Evolutionary conservation across 2,888 invertebrate genomes (phyloP), one percentile per base, ranked within the genome.

Genomic region (Cheilosia soror): DNA sequence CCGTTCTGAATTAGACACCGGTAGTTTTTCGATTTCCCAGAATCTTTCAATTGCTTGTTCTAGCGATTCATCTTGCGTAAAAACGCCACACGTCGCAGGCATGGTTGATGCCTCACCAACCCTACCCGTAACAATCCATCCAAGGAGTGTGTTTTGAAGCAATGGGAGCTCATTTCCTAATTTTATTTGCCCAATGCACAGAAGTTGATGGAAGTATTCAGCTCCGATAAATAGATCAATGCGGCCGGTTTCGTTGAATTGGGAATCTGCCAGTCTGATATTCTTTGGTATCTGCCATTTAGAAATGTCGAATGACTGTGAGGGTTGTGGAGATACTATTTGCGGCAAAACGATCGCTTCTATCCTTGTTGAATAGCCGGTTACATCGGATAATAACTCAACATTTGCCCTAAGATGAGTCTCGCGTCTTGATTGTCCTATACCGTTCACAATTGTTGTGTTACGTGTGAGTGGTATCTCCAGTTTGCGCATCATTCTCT

Each of bases 151-250:
- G 5, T 31, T 31, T 31, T 31, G 31, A 4, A 31, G 5, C 0
- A 31, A 5, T 31, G 31, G 31, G 31, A 31, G 31, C 0, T 31
- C 31, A 15, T 65, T 27, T 40, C 53, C 25, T 53, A 66, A 37
- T 6, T 13, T 66, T 53, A 53, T 53, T 40, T 66, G 51, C 13
- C 66, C 66, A 11, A 66, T 40, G 25, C 53, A 29, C 2, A 66
- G 40, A 25, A 66, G 53, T 13, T 53, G 66, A 13, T 40, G 66
- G 55, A 4, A 33, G 9, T 33, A 33, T 33, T 49, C 49, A 7
- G 63, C 49, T 49, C 49, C 63, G 11, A 44, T 63, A 2, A 63
- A 15, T 2, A 49, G 6, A 13, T 63, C 63, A 49, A 63, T 33
- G 5, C 15, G 29, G 7, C 9, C 7, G 5, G 31, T 9, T 4